These are phyloP conservation scores for Erebia palarica DNA, from an alignment of 2,888 invertebrate genomes.

Conservation along the genomic window DNA sequence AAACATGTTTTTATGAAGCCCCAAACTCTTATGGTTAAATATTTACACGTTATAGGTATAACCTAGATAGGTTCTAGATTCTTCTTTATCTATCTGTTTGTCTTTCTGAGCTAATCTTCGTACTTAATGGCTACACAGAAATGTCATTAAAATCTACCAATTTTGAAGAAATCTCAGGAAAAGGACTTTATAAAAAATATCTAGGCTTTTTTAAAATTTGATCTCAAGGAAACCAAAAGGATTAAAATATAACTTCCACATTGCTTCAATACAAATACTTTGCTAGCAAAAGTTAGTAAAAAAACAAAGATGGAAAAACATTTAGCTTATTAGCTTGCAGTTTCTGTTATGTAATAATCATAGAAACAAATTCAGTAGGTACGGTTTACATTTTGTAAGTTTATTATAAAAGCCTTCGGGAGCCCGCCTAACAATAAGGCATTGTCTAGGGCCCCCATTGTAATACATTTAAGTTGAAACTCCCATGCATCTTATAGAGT, in stretches of 20 bases:
- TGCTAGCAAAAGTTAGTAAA: background rate
- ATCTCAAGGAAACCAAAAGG: background rate
- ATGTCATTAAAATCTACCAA: too few species aligned
- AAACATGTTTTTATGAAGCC: too few species aligned
- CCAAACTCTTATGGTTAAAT: too few species aligned
- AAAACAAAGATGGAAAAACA: background rate
- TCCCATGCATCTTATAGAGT: constrained; percentile 43
- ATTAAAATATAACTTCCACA: background rate
- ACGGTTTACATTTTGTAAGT: constrained; percentile 24
- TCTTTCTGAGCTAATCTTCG: too few species aligned
- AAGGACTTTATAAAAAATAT: background rate
- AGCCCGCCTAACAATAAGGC: constrained; percentile 51
- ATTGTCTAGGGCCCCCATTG: constrained; percentile 54
- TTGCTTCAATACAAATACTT: background rate
- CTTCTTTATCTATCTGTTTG: too few species aligned
- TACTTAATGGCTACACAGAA: too few species aligned
- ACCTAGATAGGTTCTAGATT: too few species aligned
- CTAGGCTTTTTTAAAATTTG: background rate
- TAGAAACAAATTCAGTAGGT: constrained; percentile 9
- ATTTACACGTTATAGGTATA: too few species aligned
- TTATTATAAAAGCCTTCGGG: constrained; percentile 39
- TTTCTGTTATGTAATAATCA: background rate
- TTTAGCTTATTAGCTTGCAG: background rate
- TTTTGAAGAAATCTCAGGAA: background rate
- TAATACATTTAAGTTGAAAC: constrained; percentile 48